Percentiles rank a stretch among this genome's conserved stretches.
These are phyloP conservation scores for Danionella cerebrum DNA, from an alignment of 2,113 vertebrate genomes.

Conservation along the genomic window DNA sequence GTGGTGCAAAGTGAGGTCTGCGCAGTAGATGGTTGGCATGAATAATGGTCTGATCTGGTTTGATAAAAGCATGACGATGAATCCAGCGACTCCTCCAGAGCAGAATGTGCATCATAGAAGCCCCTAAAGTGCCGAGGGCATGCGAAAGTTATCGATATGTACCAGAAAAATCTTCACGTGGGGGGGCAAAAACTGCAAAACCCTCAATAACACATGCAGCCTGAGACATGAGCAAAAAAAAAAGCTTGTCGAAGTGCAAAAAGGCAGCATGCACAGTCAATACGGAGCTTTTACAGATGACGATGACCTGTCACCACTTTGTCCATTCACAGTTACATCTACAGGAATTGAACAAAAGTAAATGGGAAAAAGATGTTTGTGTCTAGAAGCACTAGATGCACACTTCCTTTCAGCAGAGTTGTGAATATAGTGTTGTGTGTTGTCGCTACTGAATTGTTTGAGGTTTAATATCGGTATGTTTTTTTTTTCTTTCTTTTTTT, in stretches of 20 bases:
- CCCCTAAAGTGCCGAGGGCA: constrained; percentile 35
- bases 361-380: not conserved
- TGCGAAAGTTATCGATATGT: constrained; percentile 36
- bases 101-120: constrained; percentile 21
- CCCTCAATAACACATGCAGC: constrained; percentile 14
- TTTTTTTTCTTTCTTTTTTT: not conserved
- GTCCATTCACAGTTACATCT: not conserved
- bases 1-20: not conserved
- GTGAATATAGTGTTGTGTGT: not conserved
- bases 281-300: not conserved
- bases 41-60: constrained; percentile 26
- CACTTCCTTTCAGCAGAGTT: not conserved
- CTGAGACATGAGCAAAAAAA: not conserved
- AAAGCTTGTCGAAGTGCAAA: not conserved
- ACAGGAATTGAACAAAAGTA: not conserved
- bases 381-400: not conserved
- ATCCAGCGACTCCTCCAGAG: constrained; percentile 26
- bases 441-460: not conserved
- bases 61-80: constrained; percentile 31
- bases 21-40: constrained; percentile 13
- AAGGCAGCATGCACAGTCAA: not conserved
- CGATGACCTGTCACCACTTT: not conserved
- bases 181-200: constrained; percentile 23
- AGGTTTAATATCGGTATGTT: not conserved
- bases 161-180: not conserved